phyloP scores from a whole-genome alignment of 2,888 invertebrate species.

The Acleris cristana region DNA sequence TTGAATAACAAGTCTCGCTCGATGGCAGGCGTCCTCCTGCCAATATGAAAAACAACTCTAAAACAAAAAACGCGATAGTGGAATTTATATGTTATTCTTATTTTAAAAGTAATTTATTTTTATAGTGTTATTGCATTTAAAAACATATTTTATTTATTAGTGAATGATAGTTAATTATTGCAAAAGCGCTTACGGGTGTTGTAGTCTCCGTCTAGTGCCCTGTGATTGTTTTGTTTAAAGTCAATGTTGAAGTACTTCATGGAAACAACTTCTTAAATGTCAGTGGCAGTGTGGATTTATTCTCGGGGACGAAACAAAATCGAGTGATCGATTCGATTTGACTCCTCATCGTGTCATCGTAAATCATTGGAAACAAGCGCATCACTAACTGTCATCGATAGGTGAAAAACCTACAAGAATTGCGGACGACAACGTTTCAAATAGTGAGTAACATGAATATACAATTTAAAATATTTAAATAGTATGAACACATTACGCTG shows the following conservation, averaged over 20 bases:
- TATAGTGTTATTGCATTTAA: constrained; percentile 77
- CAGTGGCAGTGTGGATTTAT: constrained; percentile 71
- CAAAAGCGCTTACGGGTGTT: constrained; percentile 69
- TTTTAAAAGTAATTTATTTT: constrained; percentile 80
- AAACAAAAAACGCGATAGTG: constrained; percentile 80
- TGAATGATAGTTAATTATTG: constrained; percentile 80
- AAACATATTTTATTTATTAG: constrained; percentile 80
- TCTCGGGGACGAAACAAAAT: constrained; percentile 56
- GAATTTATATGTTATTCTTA: constrained; percentile 78
- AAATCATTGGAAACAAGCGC: constrained; percentile 62
- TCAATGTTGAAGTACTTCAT: constrained; percentile 60
- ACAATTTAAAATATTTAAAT: constrained; percentile 18
- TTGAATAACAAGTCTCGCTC: constrained; percentile 83
- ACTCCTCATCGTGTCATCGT: constrained; percentile 65
- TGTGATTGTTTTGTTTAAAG: constrained; percentile 78
- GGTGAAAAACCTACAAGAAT: constrained; percentile 76
- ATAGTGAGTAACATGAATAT: constrained; percentile 67
- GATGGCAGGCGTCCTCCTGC: constrained; percentile 81
- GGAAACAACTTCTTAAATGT: constrained; percentile 62
- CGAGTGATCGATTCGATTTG: constrained; percentile 71
- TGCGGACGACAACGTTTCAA: constrained; percentile 79
- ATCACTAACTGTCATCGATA: constrained; percentile 74
- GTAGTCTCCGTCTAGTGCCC: constrained; percentile 73
- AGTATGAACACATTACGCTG: constrained; percentile 7
- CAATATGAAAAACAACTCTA: constrained; percentile 81